Evolutionary conservation across 1,140 invertebrate genomes (phyloP), one percentile per base, ranked within the genome.

Genomic region (Drosophila truncata): DNA sequence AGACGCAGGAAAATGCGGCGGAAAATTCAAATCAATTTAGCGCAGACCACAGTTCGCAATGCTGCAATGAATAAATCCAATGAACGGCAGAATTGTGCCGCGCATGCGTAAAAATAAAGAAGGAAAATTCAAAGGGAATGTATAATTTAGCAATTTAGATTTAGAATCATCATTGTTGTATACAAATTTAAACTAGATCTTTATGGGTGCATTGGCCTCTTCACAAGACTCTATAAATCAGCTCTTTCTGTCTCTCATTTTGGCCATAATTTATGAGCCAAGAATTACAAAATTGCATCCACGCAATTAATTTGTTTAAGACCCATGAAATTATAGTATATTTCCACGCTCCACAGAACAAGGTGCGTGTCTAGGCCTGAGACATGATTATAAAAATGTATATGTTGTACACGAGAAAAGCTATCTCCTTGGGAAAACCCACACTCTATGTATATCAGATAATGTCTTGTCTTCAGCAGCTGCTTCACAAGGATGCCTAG

Each of bases 1-100:
- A 39, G 31, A 37, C 46, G 50, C 61, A 44, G 63, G 55, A 71
- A 82, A 76, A 77, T 78, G 75, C 72, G 61, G 72, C 52, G 72
- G 67, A 87, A 87, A 87, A 87, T 88, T 88, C 80, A 88, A 87
- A 87, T 88, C 84, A 87, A 87, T 83, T 88, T 84, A 80, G 58
- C 67, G 44, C 67, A 81, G 82, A 69, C 84, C 84, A 60, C 83
- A 82, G 70, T 62, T 31, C 54, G 44, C 69, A 58, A n/a, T n/a
- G 27, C 58, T 72, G 33, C 44, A 50, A 66, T 62, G 62, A 71
- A 76, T 74, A 82, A 88, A 87, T 67, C 66, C 64, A 67, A 67
- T 70, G 63, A 42, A 50, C 41, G 33, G 39, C 52, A 83, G 47
- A 78, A 62, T 52, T 63, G 52, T 46, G 49, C 54, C 39, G 69